phyloP scores from a whole-genome alignment of 2,797 vertebrate species.

The Odontamblyopus rebecca region DNA sequence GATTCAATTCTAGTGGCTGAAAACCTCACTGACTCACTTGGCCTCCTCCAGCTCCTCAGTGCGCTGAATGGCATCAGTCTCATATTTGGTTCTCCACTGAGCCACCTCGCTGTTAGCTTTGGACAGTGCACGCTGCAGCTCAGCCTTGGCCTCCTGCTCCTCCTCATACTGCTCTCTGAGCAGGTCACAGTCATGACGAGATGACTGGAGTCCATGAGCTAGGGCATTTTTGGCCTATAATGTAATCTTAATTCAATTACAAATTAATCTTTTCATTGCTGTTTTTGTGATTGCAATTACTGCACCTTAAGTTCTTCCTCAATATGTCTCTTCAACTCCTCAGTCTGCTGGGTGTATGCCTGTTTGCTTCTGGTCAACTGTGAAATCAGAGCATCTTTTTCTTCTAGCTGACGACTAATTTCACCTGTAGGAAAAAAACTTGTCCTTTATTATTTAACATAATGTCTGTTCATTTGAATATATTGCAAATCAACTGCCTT shows the following conservation, averaged over 20 bases:
- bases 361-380: slow-evolving; percentile 83
- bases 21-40: slow-evolving; percentile 61
- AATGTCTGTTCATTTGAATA: background rate
- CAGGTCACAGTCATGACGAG: slow-evolving; percentile 82
- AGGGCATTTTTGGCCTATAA: slow-evolving; percentile 81
- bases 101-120: slow-evolving; percentile 87
- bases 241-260: background rate
- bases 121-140: slow-evolving; percentile 82
- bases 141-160: slow-evolving; percentile 80
- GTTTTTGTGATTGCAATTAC: slow-evolving; percentile 2
- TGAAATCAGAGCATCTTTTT: slow-evolving; percentile 84
- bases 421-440: slow-evolving; percentile 67
- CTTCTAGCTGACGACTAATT: slow-evolving; percentile 77
- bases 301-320: slow-evolving; percentile 86
- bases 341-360: slow-evolving; percentile 79
- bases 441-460: background rate
- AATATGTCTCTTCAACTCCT: slow-evolving; percentile 82
- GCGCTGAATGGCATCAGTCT: slow-evolving; percentile 85
- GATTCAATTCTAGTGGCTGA: background rate
- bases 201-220: slow-evolving; percentile 79
- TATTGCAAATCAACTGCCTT: background rate
- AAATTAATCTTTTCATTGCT: background rate
- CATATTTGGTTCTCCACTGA: slow-evolving; percentile 86
- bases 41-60: slow-evolving; percentile 85
- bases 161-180: slow-evolving; percentile 84